Conservation (phyloP, 2,888 invertebrate genomes). For the Sinhomidia bicolor region DNA sequence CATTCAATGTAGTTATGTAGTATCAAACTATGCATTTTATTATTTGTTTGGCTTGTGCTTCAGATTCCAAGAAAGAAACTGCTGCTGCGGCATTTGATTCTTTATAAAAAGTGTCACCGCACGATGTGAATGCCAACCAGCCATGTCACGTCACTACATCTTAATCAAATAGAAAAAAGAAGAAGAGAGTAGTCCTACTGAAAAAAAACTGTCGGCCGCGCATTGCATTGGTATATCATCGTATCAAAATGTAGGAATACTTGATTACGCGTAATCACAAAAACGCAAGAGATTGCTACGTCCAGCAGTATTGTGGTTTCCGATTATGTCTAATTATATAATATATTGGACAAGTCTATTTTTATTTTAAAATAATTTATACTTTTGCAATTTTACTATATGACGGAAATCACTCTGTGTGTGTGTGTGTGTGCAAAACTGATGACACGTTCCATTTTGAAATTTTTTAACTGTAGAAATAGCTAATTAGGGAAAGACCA, state of each 20-base stretch:
- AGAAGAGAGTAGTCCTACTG: too few relatives aligned
- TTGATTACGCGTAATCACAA: slow-evolving; percentile 5
- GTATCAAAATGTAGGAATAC: background rate
- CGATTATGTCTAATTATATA: slow-evolving; percentile 65
- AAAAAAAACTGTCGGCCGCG: slow-evolving; percentile 60
- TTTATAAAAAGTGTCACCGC: slow-evolving; percentile 74
- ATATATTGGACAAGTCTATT: slow-evolving; percentile 11
- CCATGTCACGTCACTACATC: slow-evolving; percentile 73
- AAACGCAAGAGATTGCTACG: slow-evolving; percentile 13
- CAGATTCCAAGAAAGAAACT: slow-evolving; percentile 69
- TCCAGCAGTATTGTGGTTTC: slow-evolving; percentile 65
- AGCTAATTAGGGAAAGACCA: slow-evolving; percentile 6
- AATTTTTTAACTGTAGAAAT: background rate
- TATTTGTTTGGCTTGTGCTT: slow-evolving; percentile 73
- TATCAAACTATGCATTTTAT: slow-evolving; percentile 63
- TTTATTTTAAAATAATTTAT: background rate
- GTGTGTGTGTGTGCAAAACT: too few relatives aligned
- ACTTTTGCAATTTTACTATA: too few relatives aligned
- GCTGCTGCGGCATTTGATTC: slow-evolving; percentile 71
- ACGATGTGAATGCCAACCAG: slow-evolving; percentile 71
- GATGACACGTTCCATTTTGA: background rate
- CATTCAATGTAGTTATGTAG: slow-evolving; percentile 4
- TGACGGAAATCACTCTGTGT: background rate
- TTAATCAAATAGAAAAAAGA: slow-evolving; percentile 71
- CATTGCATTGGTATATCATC: background rate